phyloP scores from a whole-genome alignment of 2,888 invertebrate genomes.

The Baronia brevicornis region DNA sequence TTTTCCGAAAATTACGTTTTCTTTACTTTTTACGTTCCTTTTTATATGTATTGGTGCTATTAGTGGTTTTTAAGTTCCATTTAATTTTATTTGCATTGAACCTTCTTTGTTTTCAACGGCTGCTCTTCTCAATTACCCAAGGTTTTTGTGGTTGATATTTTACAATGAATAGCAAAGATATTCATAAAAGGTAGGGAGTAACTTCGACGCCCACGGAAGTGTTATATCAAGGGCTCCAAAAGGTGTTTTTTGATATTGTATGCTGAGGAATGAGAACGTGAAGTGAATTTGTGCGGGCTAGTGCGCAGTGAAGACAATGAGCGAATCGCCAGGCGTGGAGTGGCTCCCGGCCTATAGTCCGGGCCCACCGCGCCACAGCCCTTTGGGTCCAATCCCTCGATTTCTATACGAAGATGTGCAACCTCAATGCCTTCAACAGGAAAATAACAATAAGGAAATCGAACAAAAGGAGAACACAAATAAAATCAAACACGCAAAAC shows the following conservation, averaged over 20 bases:
- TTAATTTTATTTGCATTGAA: conserved; percentile 33
- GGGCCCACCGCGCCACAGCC: conserved; percentile 69
- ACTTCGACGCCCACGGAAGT: conserved; percentile 44
- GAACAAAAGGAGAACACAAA: conserved; percentile 62
- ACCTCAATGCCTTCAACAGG: conserved; percentile 52
- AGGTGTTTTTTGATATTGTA: conserved; percentile 29
- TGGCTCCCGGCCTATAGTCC: conserved; percentile 72
- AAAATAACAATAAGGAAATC: conserved; percentile 65
- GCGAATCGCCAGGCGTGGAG: conserved; percentile 70
- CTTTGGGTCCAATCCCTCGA: conserved; percentile 64
- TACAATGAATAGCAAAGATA: conserved; percentile 56
- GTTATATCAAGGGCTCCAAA: conserved; percentile 31
- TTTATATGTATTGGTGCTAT: conserved; percentile 39
- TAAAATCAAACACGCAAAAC: conserved; percentile 73
- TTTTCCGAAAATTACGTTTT: conserved; percentile 61
- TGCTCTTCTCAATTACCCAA: conserved; percentile 58
- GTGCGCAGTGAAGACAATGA: conserved; percentile 57
- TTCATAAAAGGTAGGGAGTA: conserved; percentile 60
- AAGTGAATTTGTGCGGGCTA: conserved; percentile 32
- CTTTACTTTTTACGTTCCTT: conserved; percentile 61
- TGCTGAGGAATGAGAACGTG: conserved; percentile 22
- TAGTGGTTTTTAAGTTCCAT: conserved; percentile 34
- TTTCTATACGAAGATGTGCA: conserved; percentile 69
- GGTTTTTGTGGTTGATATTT: conserved; percentile 59
- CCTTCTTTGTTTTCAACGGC: conserved; percentile 33